Evolutionary conservation across 2,888 invertebrate species (phyloP), one percentile per base, ranked within the genome.

Genomic region (Zele albiditarsus): DNA sequence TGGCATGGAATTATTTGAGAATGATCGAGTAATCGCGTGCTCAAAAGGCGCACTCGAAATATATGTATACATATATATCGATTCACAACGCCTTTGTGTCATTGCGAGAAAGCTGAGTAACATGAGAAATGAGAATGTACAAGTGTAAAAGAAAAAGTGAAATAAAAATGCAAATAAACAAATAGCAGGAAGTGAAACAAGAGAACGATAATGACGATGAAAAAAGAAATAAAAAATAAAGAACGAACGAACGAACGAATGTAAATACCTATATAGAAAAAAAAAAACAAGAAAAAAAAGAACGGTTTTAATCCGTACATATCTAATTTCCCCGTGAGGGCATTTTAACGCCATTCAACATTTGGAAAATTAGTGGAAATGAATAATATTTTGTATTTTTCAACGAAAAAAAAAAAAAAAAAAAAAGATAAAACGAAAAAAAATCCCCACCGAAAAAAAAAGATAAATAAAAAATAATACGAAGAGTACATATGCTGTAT

Each of bases 341-440:
- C 38, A 2, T 76, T 76, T 78, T 46, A 73, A 73, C 68, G 77
- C 60, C 28, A 75, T 77, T 75, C 73, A 60, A 57, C 75, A 71
- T 23, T 27, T 63, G 31, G 63, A 31, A 63, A 63, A 38, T 63
- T 20, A 33, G 33, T 31, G 12, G 2, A 20, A 63, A 63, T 63
- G 16, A 31, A 63, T 31, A 31, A 63, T 31, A 63, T 60, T 25
- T 63, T 63, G 16, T 63, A 63, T 63, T 63, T 63, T 63, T 63
- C 20, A 63, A 31, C 31, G 4, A 31, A 31, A 20, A n/a, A 31
- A n/a, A 33, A 33, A 63, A 63, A 16, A 5, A 31, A 8, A 63
- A 63, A 63, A 31, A 20, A 16, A 60, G 20, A 57, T 5, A 25
- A 27, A 60, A 60, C 12, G 3, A 46, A 67, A 67, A 38, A 38